Conservation (phyloP, 2,888 invertebrate genomes). For the Trachelus stipa region DNA sequence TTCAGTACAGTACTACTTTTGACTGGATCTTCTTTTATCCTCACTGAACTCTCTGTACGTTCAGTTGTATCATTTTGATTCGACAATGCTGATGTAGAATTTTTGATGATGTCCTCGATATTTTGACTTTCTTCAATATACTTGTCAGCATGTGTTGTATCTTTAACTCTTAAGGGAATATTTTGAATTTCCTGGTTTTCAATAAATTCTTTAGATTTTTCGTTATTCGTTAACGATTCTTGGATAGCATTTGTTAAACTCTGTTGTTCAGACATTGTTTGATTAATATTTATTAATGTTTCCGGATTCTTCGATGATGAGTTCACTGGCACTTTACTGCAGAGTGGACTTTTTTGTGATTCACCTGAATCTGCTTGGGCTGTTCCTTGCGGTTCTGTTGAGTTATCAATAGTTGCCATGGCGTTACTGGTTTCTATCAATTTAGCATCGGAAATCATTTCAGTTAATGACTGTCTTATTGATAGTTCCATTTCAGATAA, state of each 20-base stretch:
- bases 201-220: conserved; percentile 9
- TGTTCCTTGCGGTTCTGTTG: neutral
- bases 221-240: neutral
- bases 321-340: neutral
- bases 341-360: neutral
- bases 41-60: neutral
- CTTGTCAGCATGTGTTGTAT: neutral
- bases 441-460: conserved; percentile 49
- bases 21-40: neutral
- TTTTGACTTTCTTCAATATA: conserved; percentile 17
- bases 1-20: neutral
- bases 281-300: neutral
- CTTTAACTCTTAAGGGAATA: neutral
- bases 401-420: conserved; percentile 7
- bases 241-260: neutral
- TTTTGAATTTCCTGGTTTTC: conserved; percentile 5
- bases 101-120: conserved; percentile 1
- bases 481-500: conserved; percentile 54
- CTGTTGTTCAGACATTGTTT: neutral
- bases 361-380: neutral
- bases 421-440: conserved; percentile 21
- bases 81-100: neutral
- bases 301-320: neutral
- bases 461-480: conserved; percentile 50
- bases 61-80: neutral